Percentiles rank a stretch among this genome's conserved stretches.
phyloP scores from a whole-genome alignment of 2,797 vertebrate species.

The Pempheris klunzingeri region DNA sequence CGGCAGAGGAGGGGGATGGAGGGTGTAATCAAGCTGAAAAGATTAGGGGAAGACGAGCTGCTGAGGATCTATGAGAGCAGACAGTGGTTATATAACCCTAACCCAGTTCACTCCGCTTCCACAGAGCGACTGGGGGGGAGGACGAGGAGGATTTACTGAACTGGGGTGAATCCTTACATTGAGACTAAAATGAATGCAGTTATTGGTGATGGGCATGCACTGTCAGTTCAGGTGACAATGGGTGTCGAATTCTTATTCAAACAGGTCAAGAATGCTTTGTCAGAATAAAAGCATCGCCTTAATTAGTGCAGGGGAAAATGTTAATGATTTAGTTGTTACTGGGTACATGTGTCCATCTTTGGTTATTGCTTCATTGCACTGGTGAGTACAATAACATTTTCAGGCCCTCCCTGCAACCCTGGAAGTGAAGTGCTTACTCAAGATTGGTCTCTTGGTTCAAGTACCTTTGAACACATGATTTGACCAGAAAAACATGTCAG shows the following conservation, averaged over 20 bases:
- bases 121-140: conserved; percentile 55
- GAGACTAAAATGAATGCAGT: conserved; percentile 42
- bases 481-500: conserved; percentile 34
- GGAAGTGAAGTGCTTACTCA: conserved; percentile 38
- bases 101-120: conserved; percentile 75
- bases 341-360: background rate
- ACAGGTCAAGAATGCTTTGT: conserved; percentile 1
- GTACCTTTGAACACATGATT: conserved; percentile 39
- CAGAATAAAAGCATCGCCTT: conserved; percentile 8
- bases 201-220: conserved; percentile 27
- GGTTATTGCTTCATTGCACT: conserved; percentile 17
- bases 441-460: conserved; percentile 27
- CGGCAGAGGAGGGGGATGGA: conserved; percentile 63
- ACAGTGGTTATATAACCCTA: conserved; percentile 83
- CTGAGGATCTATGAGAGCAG: conserved; percentile 80
- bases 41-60: conserved; percentile 83
- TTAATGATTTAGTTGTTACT: background rate
- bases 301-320: background rate
- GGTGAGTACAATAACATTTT: conserved; percentile 1
- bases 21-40: conserved; percentile 85
- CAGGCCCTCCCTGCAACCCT: background rate
- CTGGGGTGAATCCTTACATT: conserved; percentile 52
- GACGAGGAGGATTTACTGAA: conserved; percentile 32
- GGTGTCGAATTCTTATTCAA: conserved; percentile 30
- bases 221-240: conserved; percentile 23